A percentile compares a stretch with the other conserved stretches of the same genome.
Evolutionary conservation across 2,888 invertebrate species (phyloP).

Genomic region (Clusia tigrina): DNA sequence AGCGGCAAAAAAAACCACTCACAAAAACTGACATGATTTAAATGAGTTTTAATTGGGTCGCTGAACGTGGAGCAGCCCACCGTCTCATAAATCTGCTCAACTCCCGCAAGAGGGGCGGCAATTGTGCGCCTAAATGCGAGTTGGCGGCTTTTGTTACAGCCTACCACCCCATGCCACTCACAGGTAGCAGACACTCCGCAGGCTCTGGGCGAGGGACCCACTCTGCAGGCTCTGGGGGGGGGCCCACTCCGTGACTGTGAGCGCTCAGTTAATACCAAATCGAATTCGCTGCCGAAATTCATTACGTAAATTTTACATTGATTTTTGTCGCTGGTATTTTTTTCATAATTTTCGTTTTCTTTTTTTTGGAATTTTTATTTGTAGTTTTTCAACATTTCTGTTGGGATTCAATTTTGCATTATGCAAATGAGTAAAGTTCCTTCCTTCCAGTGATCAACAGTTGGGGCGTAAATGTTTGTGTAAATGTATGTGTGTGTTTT

Average conservation of each 20-base stretch:
- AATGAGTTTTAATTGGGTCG: constrained; percentile 37
- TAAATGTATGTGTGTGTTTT: neutral
- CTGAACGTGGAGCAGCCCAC: no score
- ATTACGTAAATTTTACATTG: no score
- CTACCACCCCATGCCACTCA: no score
- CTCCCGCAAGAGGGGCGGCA: neutral
- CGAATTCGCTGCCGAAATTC: no score
- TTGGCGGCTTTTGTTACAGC: neutral
- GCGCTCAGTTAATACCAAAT: no score
- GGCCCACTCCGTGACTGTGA: no score
- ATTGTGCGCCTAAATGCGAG: constrained; percentile 6
- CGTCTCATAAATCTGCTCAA: neutral
- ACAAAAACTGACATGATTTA: constrained; percentile 23
- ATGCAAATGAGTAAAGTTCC: neutral
- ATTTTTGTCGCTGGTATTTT: no score
- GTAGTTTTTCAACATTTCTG: neutral
- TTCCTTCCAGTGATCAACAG: neutral
- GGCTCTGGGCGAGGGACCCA: no score
- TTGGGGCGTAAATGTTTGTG: neutral
- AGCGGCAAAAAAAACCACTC: constrained; percentile 66
- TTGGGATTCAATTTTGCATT: constrained; percentile 1
- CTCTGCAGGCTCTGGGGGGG: no score
- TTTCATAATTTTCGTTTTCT: neutral
- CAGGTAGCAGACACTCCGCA: no score
- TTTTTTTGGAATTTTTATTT: neutral